Conservation (phyloP, 53 echinoderm and acorn worm genomes). For the Zoroaster sp. region DNA sequence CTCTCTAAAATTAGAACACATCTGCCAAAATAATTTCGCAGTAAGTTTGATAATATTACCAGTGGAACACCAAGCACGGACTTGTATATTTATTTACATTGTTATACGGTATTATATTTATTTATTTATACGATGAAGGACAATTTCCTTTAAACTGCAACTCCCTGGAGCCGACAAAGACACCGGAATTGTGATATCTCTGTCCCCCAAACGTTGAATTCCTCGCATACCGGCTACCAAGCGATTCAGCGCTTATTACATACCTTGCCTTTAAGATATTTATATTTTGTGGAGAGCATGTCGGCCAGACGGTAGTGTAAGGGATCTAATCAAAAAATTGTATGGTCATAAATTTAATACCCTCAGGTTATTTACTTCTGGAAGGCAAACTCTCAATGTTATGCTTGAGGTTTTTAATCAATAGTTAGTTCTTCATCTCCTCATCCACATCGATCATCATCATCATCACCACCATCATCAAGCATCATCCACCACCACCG, state of each 20-base stretch:
- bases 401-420: too few relatives aligned
- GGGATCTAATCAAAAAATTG: neutral
- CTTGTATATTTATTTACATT: neutral
- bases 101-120: neutral
- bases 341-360: too few relatives aligned
- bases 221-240: constrained; percentile 4
- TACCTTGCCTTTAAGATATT: constrained; percentile 44
- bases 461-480: too few relatives aligned
- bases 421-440: too few relatives aligned
- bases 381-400: too few relatives aligned
- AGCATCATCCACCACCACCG: too few relatives aligned
- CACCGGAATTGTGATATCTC: neutral
- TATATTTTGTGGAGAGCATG: neutral
- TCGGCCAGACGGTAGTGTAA: neutral
- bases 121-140: neutral
- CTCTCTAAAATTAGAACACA: too few relatives aligned
- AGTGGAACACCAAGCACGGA: too few relatives aligned
- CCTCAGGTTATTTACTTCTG: too few relatives aligned
- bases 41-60: too few relatives aligned
- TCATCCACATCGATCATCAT: too few relatives aligned
- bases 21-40: too few relatives aligned
- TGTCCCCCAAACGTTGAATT: neutral
- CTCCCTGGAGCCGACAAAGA: neutral
- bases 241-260: constrained; percentile 5
- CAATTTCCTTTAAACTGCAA: neutral